Evolutionary conservation across 2,888 invertebrate genomes (phyloP).

Genomic region (Agelastica alni): DNA sequence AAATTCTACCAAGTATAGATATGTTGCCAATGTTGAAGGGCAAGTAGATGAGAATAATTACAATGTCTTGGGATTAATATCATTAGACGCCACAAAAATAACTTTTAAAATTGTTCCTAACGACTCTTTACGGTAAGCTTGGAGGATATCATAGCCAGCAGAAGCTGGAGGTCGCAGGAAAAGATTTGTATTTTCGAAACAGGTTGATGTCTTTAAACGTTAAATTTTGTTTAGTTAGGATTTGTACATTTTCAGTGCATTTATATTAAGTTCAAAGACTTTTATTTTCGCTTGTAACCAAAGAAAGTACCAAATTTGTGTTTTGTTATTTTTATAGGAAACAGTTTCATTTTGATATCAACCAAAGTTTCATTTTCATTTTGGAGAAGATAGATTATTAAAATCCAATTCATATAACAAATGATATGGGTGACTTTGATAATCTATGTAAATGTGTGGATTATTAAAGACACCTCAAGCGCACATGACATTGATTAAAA

Average conservation of each 20-base stretch:
- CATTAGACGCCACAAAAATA: constrained; percentile 17
- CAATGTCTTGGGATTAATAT: too few relatives aligned
- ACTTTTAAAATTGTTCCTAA: constrained; percentile 18
- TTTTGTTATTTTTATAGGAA: constrained; percentile 4
- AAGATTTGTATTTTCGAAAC: constrained; percentile 10
- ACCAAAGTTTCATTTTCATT: not conserved
- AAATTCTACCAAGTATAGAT: too few relatives aligned
- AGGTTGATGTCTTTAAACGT: constrained; percentile 15
- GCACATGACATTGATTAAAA: too few relatives aligned
- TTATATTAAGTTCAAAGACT: constrained; percentile 3
- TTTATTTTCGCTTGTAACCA: constrained; percentile 6
- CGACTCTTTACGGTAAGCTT: constrained; percentile 18
- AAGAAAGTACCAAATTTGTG: constrained; percentile 12
- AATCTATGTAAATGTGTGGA: not conserved
- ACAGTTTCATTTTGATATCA: not conserved
- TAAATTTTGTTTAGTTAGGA: constrained; percentile 4
- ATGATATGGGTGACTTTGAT: not conserved
- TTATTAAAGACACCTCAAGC: too few relatives aligned
- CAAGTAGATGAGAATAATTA: too few relatives aligned
- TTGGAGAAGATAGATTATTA: not conserved
- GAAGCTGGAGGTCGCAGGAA: constrained; percentile 1
- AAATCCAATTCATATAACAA: not conserved
- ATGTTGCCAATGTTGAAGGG: too few relatives aligned
- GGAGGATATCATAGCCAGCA: constrained; percentile 11
- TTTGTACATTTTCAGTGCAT: not conserved